Conservation (phyloP, 2,888 invertebrate genomes). For the Chorisops tibialis region DNA sequence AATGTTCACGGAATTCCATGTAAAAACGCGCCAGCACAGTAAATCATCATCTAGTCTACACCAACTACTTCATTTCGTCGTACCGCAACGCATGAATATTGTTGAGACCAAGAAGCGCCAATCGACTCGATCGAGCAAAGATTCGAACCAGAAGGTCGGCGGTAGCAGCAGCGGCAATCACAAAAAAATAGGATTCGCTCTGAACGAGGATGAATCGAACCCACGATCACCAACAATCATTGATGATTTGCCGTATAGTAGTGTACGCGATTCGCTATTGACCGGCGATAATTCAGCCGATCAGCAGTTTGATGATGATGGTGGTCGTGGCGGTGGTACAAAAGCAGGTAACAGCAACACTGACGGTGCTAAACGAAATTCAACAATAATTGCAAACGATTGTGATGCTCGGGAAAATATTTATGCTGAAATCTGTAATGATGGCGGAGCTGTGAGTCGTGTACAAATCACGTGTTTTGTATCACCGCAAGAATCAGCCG, state of each 20-base stretch:
- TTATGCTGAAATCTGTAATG: constrained; percentile 65
- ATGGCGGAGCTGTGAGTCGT: constrained; percentile 44
- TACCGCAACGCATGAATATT: constrained; percentile 55
- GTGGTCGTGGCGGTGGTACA: constrained; percentile 33
- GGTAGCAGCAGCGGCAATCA: background rate
- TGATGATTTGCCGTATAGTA: constrained; percentile 68
- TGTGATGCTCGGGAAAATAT: constrained; percentile 61
- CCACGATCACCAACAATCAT: constrained; percentile 40
- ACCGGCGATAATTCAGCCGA: constrained; percentile 32
- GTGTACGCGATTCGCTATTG: constrained; percentile 64
- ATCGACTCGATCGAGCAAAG: constrained; percentile 3
- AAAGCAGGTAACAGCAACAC: constrained; percentile 26
- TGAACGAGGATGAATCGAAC: constrained; percentile 2
- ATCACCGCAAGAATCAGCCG: constrained; percentile 37
- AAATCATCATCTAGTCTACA: constrained; percentile 62
- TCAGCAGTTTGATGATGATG: constrained; percentile 38
- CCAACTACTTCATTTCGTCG: constrained; percentile 48
- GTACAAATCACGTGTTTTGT: constrained; percentile 47
- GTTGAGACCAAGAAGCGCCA: constrained; percentile 54
- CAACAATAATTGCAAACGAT: background rate
- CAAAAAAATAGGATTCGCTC: constrained; percentile 4
- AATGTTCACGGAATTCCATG: constrained; percentile 67
- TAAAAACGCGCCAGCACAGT: constrained; percentile 65
- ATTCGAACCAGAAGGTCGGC: background rate
- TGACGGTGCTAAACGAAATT: constrained; percentile 4